These are phyloP conservation scores for Sminthurides aquaticus DNA, from an alignment of 2,888 invertebrate genomes.

Conservation along the genomic window DNA sequence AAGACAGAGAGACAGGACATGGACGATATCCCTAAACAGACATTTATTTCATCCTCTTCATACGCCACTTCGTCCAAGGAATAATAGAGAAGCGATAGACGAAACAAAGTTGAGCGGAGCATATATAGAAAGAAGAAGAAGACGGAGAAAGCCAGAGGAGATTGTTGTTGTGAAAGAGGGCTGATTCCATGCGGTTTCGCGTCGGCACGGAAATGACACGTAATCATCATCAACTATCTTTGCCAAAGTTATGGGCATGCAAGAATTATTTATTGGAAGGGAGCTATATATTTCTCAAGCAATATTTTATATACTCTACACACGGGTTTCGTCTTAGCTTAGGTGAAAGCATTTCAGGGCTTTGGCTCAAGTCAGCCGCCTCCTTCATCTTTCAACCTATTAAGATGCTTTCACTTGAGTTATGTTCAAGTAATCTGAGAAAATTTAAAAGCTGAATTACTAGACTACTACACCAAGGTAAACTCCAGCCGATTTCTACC, in stretches of 20 bases:
- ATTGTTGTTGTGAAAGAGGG: too few species aligned
- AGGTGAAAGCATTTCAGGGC: too few species aligned
- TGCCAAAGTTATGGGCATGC: conserved; percentile 6
- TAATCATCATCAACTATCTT: conserved; percentile 11
- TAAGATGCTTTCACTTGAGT: background rate
- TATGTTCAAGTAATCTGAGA: background rate
- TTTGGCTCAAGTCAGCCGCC: too few species aligned
- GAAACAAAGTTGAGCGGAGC: background rate
- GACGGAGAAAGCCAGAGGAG: too few species aligned
- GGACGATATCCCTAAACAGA: background rate
- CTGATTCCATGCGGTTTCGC: background rate
- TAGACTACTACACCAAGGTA: too few species aligned
- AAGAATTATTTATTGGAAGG: conserved; percentile 16
- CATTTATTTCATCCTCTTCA: background rate
- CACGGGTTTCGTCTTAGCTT: too few species aligned
- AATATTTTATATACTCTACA: too few species aligned
- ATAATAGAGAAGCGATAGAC: conserved; percentile 5
- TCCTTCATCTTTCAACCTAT: background rate
- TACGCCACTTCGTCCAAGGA: background rate
- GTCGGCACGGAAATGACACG: conserved; percentile 12
- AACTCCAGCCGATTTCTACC: too few species aligned
- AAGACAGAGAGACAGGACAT: background rate
- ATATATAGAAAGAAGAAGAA: background rate
- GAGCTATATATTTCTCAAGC: background rate
- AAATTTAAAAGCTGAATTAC: background rate